These are phyloP conservation scores for Chrysolina oricalcia DNA, from an alignment of 2,888 invertebrate species.

Conservation along the genomic window DNA sequence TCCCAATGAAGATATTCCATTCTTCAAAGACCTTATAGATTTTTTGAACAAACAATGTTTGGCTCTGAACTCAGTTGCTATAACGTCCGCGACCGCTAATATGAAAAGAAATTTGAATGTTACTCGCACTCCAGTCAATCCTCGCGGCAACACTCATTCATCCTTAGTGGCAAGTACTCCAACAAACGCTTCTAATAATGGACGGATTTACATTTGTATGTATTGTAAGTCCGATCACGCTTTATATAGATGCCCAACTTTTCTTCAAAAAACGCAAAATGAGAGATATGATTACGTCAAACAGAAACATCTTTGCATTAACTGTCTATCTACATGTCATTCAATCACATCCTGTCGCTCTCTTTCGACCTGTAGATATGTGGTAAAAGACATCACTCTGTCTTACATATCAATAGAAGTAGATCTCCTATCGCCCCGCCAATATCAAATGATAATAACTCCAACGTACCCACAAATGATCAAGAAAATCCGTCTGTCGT, in stretches of 20 bases:
- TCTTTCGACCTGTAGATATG: not conserved
- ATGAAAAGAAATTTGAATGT: not conserved
- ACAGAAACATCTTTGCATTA: too few species aligned
- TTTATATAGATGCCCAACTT: not conserved
- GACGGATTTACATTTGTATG: not conserved
- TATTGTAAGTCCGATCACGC: not conserved
- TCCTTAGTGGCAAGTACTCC: not conserved
- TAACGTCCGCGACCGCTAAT: not conserved
- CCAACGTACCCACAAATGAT: not conserved
- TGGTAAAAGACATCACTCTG: not conserved
- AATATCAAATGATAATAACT: not conserved
- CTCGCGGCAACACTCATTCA: not conserved
- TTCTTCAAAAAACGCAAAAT: not conserved
- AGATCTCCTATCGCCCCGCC: too few species aligned
- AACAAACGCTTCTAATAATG: not conserved
- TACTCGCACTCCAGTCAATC: not conserved
- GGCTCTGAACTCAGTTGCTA: not conserved
- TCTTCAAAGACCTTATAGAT: not conserved
- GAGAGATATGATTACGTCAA: not conserved
- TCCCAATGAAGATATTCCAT: not conserved
- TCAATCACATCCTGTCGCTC: not conserved
- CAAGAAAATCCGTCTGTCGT: not conserved
- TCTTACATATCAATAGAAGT: not conserved
- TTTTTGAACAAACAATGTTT: slow-evolving; percentile 1
- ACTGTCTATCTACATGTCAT: not conserved